Conservation (phyloP, 2,888 invertebrate species). For the Dolomedes plantarius region DNA sequence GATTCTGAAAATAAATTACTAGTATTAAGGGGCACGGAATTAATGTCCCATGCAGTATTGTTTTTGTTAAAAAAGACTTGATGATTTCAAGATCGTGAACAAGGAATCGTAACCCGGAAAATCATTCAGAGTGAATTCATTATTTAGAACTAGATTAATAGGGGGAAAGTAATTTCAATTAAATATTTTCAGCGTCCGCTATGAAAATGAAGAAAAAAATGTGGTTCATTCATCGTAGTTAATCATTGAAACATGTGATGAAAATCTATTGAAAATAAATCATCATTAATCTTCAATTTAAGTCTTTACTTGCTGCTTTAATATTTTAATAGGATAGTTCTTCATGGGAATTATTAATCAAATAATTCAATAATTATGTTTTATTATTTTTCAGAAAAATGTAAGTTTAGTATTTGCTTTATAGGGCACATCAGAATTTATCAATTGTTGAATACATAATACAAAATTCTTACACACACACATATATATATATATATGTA, state of each 20-base stretch:
- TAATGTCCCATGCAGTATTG: neutral
- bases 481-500: neutral
- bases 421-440: neutral
- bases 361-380: neutral
- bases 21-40: neutral
- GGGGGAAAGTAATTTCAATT: neutral
- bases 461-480: no score
- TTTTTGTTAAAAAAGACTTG: neutral
- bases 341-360: neutral
- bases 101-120: neutral
- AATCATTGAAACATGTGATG: slow-evolving; percentile 4
- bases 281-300: neutral
- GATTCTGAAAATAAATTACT: neutral
- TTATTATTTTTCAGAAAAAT: neutral
- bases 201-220: neutral
- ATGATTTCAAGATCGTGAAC: neutral
- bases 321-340: neutral
- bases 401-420: neutral
- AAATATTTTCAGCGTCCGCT: neutral
- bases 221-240: neutral
- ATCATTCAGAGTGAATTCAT: neutral
- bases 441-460: neutral
- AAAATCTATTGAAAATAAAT: slow-evolving; percentile 6
- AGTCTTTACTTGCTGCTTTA: neutral
- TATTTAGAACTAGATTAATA: neutral